Base-by-base conservation (phyloP, 1,140 invertebrate species). In the Scaptomyza graminum region DNA sequence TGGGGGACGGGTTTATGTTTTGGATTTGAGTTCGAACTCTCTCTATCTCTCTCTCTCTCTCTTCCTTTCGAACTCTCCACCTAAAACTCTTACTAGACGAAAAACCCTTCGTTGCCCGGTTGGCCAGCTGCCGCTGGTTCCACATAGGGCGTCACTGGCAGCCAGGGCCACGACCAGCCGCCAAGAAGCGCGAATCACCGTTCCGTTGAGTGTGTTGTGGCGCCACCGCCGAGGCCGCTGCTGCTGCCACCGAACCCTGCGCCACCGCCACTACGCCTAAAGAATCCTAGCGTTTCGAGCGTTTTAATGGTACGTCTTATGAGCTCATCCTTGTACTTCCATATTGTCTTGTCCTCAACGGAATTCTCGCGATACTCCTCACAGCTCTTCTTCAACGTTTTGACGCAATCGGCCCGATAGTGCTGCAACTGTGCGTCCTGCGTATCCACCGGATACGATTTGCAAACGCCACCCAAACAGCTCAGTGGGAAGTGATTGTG, bases 401-500 rank as follows among this genome's bases (percentile, higher is more conserved):
- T 96, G 9, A 98, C 97, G 92, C 98, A 99, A 84, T 98, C 96
- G 9, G 96, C 96, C 28, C 97, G 94, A 92, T 98, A 99, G 91
- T 99, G 98, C 90, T 98, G 97, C 76, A 99, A 92, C 72, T 98
- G 96, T 6, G 97, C 98, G 72, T 97, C 95, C 49, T 94, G 93
- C 1, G 95, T 96, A 69, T 96, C 95, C 63, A 98, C 95, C 8
- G 96, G 94, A 92, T 96, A 98, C 18, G 96, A 97, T 13, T 96
- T 96, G 91, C 97, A 98, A 1, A 94, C 94, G 2, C 95, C 95
- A 16, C 96, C 96, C 0, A 98, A 92, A 82, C 97, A 98, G 43
- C 96, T 96, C 47, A 98, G 91, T 11, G 97, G 97, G 85, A 98
- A 98, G 92, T 98, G 97, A 92, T 98, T 98, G 93, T 98, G 97